Percentiles rank a stretch among this genome's conserved stretches.
phyloP scores from a whole-genome alignment of 2,888 invertebrate species.

The Tetanocera ferruginea region DNA sequence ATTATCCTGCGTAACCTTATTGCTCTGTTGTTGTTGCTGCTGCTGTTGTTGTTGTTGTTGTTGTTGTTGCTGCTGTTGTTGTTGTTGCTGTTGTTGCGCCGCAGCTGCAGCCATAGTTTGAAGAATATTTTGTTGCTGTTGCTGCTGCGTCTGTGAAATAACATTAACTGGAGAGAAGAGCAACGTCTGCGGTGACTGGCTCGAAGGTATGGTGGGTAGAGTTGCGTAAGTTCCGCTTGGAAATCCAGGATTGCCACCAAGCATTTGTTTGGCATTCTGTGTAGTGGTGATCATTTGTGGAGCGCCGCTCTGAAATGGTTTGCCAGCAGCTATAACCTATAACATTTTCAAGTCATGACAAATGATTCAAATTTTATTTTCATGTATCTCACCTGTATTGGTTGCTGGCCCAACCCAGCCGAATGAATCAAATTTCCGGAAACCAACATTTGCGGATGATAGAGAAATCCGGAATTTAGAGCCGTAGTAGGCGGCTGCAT shows the following conservation, averaged over 20 bases:
- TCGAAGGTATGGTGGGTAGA: constrained; percentile 74
- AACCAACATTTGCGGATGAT: constrained; percentile 87
- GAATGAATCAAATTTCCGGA: constrained; percentile 81
- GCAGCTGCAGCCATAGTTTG: constrained; percentile 63
- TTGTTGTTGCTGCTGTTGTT: constrained; percentile 59
- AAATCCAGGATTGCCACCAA: constrained; percentile 68
- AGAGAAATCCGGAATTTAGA: constrained; percentile 79
- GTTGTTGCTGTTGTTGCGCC: constrained; percentile 59
- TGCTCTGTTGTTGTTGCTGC: constrained; percentile 51
- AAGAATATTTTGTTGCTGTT: constrained; percentile 69
- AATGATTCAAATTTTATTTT: not conserved
- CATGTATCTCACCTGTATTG: constrained; percentile 73
- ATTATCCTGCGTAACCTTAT: constrained; percentile 53
- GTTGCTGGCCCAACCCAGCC: constrained; percentile 66
- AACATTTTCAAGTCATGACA: not conserved
- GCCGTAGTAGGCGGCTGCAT: constrained; percentile 78
- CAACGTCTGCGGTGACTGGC: constrained; percentile 83
- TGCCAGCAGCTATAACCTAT: constrained; percentile 79
- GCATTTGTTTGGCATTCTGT: constrained; percentile 78
- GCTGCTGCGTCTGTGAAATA: constrained; percentile 67
- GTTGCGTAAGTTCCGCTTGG: constrained; percentile 76
- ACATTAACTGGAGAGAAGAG: constrained; percentile 74
- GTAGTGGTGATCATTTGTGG: constrained; percentile 84
- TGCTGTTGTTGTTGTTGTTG: constrained; percentile 56
- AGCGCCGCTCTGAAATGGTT: constrained; percentile 86